Evolutionary conservation across 2,797 vertebrate genomes (phyloP).

Genomic region (Pipistrellus pygmaeus): DNA sequence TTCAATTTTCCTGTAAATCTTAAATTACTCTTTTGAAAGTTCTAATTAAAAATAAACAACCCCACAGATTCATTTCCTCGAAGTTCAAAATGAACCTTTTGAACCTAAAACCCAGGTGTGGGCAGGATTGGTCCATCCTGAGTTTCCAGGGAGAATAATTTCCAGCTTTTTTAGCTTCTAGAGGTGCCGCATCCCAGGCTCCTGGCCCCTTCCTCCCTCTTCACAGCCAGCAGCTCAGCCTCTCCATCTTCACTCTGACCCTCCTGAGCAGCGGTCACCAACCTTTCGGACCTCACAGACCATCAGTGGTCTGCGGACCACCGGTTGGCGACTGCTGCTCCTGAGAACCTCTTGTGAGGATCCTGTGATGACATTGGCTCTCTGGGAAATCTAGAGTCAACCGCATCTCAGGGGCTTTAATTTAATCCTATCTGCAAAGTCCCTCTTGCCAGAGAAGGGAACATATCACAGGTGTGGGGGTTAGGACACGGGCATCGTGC

Average conservation of each 20-base stretch:
- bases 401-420: not conserved
- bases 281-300: no score
- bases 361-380: not conserved
- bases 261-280: no score
- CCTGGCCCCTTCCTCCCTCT: rapidly evolving
- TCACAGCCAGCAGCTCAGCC: not conserved
- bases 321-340: no score
- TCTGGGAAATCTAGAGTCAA: not conserved
- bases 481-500: rapidly evolving
- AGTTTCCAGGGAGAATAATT: rapidly evolving
- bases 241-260: not conserved
- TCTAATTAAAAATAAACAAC: not conserved
- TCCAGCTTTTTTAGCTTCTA: not conserved
- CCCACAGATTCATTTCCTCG: not conserved
- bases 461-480: rapidly evolving
- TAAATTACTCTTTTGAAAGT: not conserved
- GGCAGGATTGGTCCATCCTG: not conserved
- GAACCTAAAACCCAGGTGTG: rapidly evolving
- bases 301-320: no score
- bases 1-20: not conserved
- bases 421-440: not conserved
- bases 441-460: rapidly evolving
- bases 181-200: rapidly evolving
- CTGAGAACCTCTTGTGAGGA: not conserved
- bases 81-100: rapidly evolving